A percentile compares a stretch with the other conserved stretches of the same genome.
Evolutionary conservation across 2,888 invertebrate species (phyloP).

Genomic region (Temnothorax unifasciatus): DNA sequence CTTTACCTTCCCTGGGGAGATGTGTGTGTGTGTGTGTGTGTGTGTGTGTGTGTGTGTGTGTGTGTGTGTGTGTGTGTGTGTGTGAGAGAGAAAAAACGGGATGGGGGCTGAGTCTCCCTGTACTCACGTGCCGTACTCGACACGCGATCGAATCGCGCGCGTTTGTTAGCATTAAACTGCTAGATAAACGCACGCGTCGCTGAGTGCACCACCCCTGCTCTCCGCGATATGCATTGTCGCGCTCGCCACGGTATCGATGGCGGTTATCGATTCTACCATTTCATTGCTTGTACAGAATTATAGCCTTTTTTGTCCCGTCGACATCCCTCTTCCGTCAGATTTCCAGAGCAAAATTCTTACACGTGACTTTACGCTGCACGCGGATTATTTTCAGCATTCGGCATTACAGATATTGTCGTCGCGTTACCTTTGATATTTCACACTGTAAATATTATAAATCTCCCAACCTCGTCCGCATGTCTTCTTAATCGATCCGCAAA

Average conservation of each 20-base stretch:
- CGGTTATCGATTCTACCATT: conserved; percentile 47
- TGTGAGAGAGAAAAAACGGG: conserved; percentile 32
- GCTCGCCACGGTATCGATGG: conserved; percentile 51
- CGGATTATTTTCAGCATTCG: not conserved
- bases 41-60: conserved; percentile 33
- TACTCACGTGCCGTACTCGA: conserved; percentile 49
- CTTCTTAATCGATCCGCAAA: conserved; percentile 4
- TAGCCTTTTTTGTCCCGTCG: not conserved
- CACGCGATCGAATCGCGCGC: conserved; percentile 74
- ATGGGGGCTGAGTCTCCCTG: not conserved
- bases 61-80: conserved; percentile 27
- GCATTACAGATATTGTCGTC: not conserved
- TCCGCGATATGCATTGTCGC: conserved; percentile 55
- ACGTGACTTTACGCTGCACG: not conserved
- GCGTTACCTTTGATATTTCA: conserved; percentile 32
- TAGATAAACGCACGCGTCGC: conserved; percentile 67
- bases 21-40: conserved; percentile 48
- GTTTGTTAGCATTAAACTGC: conserved; percentile 70
- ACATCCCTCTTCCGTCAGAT: not conserved
- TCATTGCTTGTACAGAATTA: conserved; percentile 26
- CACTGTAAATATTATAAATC: conserved; percentile 25
- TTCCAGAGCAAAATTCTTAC: not conserved
- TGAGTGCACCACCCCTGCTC: conserved; percentile 49
- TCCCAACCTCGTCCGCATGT: not conserved
- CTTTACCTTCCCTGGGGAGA: conserved; percentile 59